Conservation (phyloP, 2,888 invertebrate species). For the Girardia tigrina region DNA sequence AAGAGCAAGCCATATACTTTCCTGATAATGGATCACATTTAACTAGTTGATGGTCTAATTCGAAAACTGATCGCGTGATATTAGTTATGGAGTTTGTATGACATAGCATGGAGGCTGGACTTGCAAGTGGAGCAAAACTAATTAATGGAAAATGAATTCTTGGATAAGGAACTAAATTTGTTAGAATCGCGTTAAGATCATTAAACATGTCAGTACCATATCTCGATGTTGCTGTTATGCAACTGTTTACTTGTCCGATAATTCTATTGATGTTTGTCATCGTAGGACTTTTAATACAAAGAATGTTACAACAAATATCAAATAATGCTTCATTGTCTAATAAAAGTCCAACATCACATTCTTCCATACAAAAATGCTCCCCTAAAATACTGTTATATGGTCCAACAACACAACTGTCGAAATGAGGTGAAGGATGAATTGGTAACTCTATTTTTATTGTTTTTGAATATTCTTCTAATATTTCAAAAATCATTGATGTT, state of each 20-base stretch:
- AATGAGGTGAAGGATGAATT: conserved; percentile 25
- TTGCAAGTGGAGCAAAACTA: conserved; percentile 19
- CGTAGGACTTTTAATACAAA: conserved; percentile 53
- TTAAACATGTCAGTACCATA: conserved; percentile 6
- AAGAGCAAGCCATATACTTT: conserved; percentile 36
- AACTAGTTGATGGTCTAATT: conserved; percentile 73
- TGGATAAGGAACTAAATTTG: conserved; percentile 35
- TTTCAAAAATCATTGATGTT: conserved; percentile 29
- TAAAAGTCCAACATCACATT: conserved; percentile 20
- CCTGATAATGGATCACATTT: conserved; percentile 53
- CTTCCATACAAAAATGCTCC: conserved; percentile 33
- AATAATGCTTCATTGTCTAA: conserved; percentile 32
- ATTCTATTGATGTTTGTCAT: conserved; percentile 74
- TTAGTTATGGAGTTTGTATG: conserved; percentile 61
- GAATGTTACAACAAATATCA: neutral
- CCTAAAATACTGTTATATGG: conserved; percentile 27
- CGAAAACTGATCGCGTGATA: conserved; percentile 73
- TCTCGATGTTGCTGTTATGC: conserved; percentile 30
- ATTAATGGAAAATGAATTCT: conserved; percentile 34
- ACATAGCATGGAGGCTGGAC: conserved; percentile 32
- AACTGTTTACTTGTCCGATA: conserved; percentile 51
- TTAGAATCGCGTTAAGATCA: conserved; percentile 31
- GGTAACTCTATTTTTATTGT: conserved; percentile 11
- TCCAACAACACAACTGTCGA: conserved; percentile 25
- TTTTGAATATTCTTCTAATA: conserved; percentile 24